phyloP scores from a whole-genome alignment of 1,140 invertebrate genomes.

The Drosophila setifemur region DNA sequence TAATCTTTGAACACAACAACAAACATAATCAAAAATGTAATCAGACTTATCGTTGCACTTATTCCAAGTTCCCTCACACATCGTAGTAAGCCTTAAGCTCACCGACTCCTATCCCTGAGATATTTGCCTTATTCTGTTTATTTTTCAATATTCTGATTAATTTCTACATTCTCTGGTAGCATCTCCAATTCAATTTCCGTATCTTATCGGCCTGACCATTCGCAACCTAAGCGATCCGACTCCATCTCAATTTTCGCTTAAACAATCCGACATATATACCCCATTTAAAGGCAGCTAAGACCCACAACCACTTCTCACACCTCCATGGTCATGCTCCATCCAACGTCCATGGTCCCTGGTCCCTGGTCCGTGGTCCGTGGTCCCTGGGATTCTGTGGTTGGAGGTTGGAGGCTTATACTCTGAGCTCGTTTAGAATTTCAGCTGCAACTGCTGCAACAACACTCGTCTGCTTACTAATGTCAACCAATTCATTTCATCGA shows the following conservation, averaged over 20 bases:
- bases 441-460: conserved; percentile 38
- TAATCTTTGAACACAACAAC: background rate
- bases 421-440: conserved; percentile 63
- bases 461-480: conserved; percentile 65
- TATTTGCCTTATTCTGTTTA: conserved; percentile 2
- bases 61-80: too few species aligned
- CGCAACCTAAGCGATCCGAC: conserved; percentile 42
- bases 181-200: conserved; percentile 34
- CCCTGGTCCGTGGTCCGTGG: background rate
- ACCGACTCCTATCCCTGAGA: background rate
- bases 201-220: conserved; percentile 55
- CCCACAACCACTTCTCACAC: conserved; percentile 69
- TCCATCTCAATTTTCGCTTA: conserved; percentile 51
- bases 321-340: conserved; percentile 16
- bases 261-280: conserved; percentile 73
- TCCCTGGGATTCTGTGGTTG: background rate
- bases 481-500: conserved; percentile 79
- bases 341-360: background rate
- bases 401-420: background rate
- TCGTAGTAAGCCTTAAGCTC: too few species aligned
- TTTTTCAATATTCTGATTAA: conserved; percentile 9
- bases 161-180: conserved; percentile 22
- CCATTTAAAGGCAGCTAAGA: conserved; percentile 75
- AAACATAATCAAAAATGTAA: background rate
- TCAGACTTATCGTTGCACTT: too few species aligned